Conservation (phyloP, 2,113 vertebrate genomes). For the Calonectris borealis region DNA sequence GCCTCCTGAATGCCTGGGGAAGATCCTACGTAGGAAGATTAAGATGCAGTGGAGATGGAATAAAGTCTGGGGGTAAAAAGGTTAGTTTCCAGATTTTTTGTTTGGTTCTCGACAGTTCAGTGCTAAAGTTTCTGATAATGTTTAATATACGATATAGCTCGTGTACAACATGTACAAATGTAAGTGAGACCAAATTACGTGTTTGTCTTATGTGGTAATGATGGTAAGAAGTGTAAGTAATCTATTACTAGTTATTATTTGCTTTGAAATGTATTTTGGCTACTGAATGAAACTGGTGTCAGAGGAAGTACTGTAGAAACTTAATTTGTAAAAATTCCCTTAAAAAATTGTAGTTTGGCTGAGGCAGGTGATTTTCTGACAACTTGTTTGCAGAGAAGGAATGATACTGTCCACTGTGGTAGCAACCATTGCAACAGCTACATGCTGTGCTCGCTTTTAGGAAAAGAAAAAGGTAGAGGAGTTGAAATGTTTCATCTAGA, state of each 20-base stretch:
- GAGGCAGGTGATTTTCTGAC: not conserved
- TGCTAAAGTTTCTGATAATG: not conserved
- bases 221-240: not conserved
- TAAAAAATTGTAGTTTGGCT: not conserved
- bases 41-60: not conserved
- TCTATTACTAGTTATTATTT: not conserved
- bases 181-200: accelerated
- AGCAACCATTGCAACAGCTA: not conserved
- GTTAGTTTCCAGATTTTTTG: not conserved
- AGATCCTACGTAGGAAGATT: not conserved
- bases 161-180: accelerated
- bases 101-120: accelerated
- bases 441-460: accelerated
- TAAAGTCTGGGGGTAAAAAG: not conserved
- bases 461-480: not conserved
- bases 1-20: not conserved
- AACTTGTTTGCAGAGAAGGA: not conserved
- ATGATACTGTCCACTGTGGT: not conserved
- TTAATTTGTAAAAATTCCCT: not conserved
- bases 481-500: not conserved
- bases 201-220: not conserved
- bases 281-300: not conserved
- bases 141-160: not conserved
- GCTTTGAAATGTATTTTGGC: not conserved
- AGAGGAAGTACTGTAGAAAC: not conserved